Evolutionary conservation across 1,140 invertebrate genomes (phyloP), one percentile per base, ranked within the genome.

Genomic region (Onthophagus taurus): DNA sequence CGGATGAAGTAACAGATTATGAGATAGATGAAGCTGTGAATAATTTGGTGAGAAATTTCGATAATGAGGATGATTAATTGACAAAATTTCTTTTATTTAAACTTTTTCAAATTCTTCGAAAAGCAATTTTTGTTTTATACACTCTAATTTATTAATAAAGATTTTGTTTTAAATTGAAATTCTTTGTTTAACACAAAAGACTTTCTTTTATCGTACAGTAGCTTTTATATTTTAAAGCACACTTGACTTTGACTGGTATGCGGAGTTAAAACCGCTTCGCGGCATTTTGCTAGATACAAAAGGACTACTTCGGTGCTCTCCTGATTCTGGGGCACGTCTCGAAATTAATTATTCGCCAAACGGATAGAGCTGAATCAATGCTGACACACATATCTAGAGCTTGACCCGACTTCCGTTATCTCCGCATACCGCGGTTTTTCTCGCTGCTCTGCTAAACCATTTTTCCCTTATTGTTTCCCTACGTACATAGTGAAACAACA

Each of bases 381-480:
- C 7, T 26, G n/a, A 26, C 24, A 26, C 24, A 7, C 24, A 26
- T 26, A 7, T 26, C n/a, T 26, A 26, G 24, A 20, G 23, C 16
- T 36, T 17, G 16, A 36, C 21, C 9, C n/a, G 24, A n/a, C 24
- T 7, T n/a, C n/a, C n/a, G 24, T n/a, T 7, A 36, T 36, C 16
- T 6, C 9, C 16, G 19, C 21, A 7, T n/a, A 36, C 34, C 34
- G 19, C 13, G 23, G 2, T 36, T 14, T 20, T 18, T 19, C 17
- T 36, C 19, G 8, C 19, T 20, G n/a, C n/a, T n/a, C n/a, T n/a
- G n/a, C n/a, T n/a, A 20, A 17, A 21, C 34, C 17, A 29, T 39
- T 39, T 39, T 39, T 39, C n/a, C n/a, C n/a, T n/a, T n/a, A 39
- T 39, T 39, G 37, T 39, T 39, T 39, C 37, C 37, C 21, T 36